Percentiles rank a stretch among this genome's conserved stretches.
phyloP scores from a whole-genome alignment of 2,888 invertebrate species.

The Prenolepis imparis region DNA sequence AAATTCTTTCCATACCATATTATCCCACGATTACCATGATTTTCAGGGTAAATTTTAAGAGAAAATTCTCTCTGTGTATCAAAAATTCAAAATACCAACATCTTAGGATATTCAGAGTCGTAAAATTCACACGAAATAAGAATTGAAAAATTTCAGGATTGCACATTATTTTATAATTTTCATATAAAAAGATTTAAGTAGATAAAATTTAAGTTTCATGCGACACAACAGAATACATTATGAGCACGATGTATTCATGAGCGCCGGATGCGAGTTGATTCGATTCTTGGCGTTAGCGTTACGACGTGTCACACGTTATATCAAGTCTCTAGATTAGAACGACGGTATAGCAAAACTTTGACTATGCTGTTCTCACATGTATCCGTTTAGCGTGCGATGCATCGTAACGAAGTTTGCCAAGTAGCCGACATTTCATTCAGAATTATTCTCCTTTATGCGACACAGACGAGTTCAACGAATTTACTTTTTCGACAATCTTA shows the following conservation, averaged over 20 bases:
- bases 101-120: background rate
- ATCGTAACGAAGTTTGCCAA: conserved; percentile 67
- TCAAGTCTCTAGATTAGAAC: background rate
- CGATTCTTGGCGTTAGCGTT: conserved; percentile 28
- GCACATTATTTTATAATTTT: background rate
- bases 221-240: background rate
- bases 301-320: conserved; percentile 39
- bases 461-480: conserved; percentile 31
- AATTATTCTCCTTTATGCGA: conserved; percentile 43
- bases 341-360: conserved; percentile 21
- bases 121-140: background rate
- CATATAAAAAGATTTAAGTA: background rate
- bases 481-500: background rate
- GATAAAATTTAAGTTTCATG: background rate
- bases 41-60: too few relatives aligned
- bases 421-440: conserved; percentile 66
- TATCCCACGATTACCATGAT: too few relatives aligned
- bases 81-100: background rate
- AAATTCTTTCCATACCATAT: too few relatives aligned
- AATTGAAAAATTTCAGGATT: background rate
- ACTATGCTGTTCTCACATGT: conserved; percentile 33
- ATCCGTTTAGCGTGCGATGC: conserved; percentile 37
- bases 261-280: conserved; percentile 24
- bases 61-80: too few relatives aligned
- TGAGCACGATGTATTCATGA: background rate